These are phyloP conservation scores for Hybognathus amarus DNA, from an alignment of 2,797 vertebrate genomes.

Conservation along the genomic window DNA sequence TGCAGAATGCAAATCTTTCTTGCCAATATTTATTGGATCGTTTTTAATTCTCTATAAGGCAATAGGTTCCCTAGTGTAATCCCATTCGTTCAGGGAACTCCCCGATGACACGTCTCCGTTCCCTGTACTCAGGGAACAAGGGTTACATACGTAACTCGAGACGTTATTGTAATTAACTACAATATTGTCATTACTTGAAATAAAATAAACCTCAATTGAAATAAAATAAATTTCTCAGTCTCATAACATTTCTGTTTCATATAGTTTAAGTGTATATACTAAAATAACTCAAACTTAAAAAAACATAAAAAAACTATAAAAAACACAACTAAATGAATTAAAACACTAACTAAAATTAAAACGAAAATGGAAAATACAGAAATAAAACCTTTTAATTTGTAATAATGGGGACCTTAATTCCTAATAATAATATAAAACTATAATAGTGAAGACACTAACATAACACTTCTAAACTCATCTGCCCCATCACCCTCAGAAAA, in stretches of 20 bases:
- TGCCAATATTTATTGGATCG: too few species aligned
- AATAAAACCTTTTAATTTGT: too few species aligned
- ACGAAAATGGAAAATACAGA: too few species aligned
- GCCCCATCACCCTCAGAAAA: neutral
- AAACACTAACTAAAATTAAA: neutral
- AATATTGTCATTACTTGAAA: neutral
- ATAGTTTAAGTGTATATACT: neutral
- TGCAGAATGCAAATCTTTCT: too few species aligned
- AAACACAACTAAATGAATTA: neutral
- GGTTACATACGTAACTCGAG: too few species aligned
- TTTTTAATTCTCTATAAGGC: too few species aligned
- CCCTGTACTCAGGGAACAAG: too few species aligned
- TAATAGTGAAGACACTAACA: neutral
- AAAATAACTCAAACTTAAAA: neutral
- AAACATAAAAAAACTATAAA: neutral
- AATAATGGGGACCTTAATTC: neutral
- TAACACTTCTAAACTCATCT: neutral
- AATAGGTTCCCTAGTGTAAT: too few species aligned
- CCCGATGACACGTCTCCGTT: too few species aligned
- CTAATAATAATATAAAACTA: neutral
- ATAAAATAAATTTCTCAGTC: neutral
- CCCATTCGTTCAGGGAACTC: too few species aligned
- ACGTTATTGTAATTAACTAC: neutral
- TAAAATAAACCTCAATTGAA: neutral
- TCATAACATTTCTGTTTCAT: neutral